Conservation (phyloP, 2,888 invertebrate species). For the Acanthosoma haemorrhoidale region DNA sequence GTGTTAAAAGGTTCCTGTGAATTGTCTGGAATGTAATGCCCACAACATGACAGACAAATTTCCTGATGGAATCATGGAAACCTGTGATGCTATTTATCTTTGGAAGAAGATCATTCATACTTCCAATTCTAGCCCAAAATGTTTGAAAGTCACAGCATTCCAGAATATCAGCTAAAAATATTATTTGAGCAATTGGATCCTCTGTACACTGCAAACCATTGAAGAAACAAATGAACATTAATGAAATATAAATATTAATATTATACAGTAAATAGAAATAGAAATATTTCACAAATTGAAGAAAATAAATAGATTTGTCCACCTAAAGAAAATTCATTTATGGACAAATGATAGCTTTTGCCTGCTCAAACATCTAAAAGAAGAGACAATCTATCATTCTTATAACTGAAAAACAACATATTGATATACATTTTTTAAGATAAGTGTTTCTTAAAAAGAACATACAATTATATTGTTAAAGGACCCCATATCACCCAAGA, state of each 20-base stretch:
- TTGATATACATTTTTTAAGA: too few relatives aligned
- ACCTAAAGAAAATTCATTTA: too few relatives aligned
- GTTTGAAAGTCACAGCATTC: constrained; percentile 89
- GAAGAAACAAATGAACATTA: neutral
- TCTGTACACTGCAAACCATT: constrained; percentile 62
- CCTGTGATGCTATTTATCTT: constrained; percentile 76
- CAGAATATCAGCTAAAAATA: constrained; percentile 81
- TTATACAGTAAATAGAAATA: constrained; percentile 24
- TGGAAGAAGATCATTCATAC: constrained; percentile 66
- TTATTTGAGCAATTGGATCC: constrained; percentile 79
- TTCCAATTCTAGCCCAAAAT: constrained; percentile 73
- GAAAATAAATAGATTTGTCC: too few relatives aligned
- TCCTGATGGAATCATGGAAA: constrained; percentile 90
- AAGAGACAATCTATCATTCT: too few relatives aligned
- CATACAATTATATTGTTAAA: too few relatives aligned
- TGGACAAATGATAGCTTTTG: too few relatives aligned
- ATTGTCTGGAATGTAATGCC: constrained; percentile 96
- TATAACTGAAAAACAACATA: too few relatives aligned
- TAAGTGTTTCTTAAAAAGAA: too few relatives aligned
- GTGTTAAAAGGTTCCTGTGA: constrained; percentile 70
- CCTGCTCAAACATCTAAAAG: too few relatives aligned
- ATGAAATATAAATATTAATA: neutral
- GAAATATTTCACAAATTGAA: too few relatives aligned
- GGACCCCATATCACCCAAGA: too few relatives aligned
- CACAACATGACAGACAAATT: constrained; percentile 95